Evolutionary conservation across 2,888 invertebrate species (phyloP), one percentile per base, ranked within the genome.

Genomic region (Polydrusus tereticollis): DNA sequence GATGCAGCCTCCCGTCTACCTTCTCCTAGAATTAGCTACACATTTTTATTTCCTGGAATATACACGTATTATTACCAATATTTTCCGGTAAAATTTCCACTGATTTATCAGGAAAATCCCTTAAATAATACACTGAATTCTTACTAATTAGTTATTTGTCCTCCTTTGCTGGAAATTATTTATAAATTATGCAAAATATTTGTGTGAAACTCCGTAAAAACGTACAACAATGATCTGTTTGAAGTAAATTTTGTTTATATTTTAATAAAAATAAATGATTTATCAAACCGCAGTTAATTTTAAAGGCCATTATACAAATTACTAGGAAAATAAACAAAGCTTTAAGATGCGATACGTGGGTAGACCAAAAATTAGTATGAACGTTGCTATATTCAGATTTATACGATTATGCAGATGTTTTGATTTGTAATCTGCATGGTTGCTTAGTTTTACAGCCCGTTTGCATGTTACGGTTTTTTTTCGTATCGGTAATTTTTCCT

Each of bases 241-340:
- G 38, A 67, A 29, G 45, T 67, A 59, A 14, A 7, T 43, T 18
- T 23, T 36, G 67, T 67, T 67, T 47, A 67, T 45, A 58, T 60
- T 33, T 47, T 67, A 62, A 60, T 47, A 41, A 59, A 52, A 68
- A 64, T 60, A 66, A 58, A 63, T 55, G 43, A 68, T 68, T 45
- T 60, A 58, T 64, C 45, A 26, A 38, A 55, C 43, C 12, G 20
- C 12, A 43, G 60, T 65, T 23, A 70, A 23, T 57, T 33, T 60
- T 60, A 36, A 26, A 62, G 33, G 29, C 38, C 16, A 47, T 55
- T 67, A 67, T 18, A 67, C 58, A 59, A 67, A 67, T 67, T 67
- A 57, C 67, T 59, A 18, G 36, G 29, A 67, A 58, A 67, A 67
- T 59, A 67, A 67, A 67, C 45, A 26, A 14, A n/a, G 7, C 0